These are phyloP conservation scores for Gymnobelideus leadbeateri DNA, from an alignment of 2,113 vertebrate species.

Conservation along the genomic window DNA sequence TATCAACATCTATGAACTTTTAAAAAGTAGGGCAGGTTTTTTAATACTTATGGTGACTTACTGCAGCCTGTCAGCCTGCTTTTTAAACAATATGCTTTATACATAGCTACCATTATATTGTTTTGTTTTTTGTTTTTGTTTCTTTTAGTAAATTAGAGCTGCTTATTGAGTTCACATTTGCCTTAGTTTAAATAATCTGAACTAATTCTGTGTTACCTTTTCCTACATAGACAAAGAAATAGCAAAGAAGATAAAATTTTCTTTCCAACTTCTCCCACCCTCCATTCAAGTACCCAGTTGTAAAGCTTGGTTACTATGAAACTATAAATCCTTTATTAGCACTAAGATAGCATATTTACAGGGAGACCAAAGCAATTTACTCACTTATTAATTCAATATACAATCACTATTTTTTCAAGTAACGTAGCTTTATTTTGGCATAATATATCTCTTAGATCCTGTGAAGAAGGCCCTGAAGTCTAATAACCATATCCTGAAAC, in stretches of 20 bases:
- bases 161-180: constrained; percentile 1
- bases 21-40: neutral
- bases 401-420: neutral
- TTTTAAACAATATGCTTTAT: neutral
- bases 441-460: too few relatives aligned
- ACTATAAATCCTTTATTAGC: neutral
- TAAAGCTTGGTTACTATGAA: neutral
- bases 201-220: neutral
- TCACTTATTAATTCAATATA: neutral
- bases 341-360: neutral
- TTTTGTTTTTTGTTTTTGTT: neutral
- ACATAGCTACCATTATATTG: neutral
- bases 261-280: too few relatives aligned
- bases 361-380: neutral
- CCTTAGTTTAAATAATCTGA: neutral
- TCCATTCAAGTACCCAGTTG: neutral
- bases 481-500: too few relatives aligned
- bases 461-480: too few relatives aligned
- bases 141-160: neutral
- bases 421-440: neutral
- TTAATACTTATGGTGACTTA: neutral
- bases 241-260: too few relatives aligned
- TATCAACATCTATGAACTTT: neutral
- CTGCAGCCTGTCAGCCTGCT: neutral
- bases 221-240: neutral